Evolutionary conservation across 2,888 invertebrate species (phyloP).

Genomic region (Anarsia innoxiella): DNA sequence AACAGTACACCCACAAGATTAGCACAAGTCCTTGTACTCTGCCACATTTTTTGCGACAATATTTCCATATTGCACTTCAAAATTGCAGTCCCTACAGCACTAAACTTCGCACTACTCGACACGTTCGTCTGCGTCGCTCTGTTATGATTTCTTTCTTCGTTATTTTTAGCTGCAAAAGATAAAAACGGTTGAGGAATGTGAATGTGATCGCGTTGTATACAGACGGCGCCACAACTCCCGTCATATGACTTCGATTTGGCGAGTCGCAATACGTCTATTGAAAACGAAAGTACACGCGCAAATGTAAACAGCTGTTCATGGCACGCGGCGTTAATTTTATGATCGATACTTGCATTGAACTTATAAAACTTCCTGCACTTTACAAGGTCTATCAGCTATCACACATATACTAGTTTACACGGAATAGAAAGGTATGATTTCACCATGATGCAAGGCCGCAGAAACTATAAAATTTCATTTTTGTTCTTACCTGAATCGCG

Average conservation of each 20-base stretch:
- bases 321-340: no score
- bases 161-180: slow-evolving; percentile 67
- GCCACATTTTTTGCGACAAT: slow-evolving; percentile 63
- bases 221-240: slow-evolving; percentile 53
- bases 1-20: slow-evolving; percentile 47
- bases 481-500: slow-evolving; percentile 54
- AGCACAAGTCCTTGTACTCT: slow-evolving; percentile 50
- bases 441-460: slow-evolving; percentile 37
- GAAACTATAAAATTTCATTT: slow-evolving; percentile 29
- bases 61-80: slow-evolving; percentile 23
- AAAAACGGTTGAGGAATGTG: slow-evolving; percentile 6
- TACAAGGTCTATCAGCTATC: not conserved
- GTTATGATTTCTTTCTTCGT: slow-evolving; percentile 52
- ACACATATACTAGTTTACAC: slow-evolving; percentile 4
- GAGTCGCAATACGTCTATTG: slow-evolving; percentile 12
- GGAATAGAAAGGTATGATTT: slow-evolving; percentile 1
- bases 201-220: slow-evolving; percentile 35
- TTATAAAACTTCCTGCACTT: slow-evolving; percentile 5
- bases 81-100: slow-evolving; percentile 27
- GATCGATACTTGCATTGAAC: no score
- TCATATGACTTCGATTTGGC: slow-evolving; percentile 62
- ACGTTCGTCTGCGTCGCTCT: slow-evolving; percentile 29
- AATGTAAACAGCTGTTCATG: slow-evolving; percentile 32
- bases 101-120: slow-evolving; percentile 27
- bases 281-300: slow-evolving; percentile 31